Percentiles rank a stretch among this genome's conserved stretches.
Conservation (phyloP, 2,888 invertebrate genomes). For the Celastrina argiolus region DNA sequence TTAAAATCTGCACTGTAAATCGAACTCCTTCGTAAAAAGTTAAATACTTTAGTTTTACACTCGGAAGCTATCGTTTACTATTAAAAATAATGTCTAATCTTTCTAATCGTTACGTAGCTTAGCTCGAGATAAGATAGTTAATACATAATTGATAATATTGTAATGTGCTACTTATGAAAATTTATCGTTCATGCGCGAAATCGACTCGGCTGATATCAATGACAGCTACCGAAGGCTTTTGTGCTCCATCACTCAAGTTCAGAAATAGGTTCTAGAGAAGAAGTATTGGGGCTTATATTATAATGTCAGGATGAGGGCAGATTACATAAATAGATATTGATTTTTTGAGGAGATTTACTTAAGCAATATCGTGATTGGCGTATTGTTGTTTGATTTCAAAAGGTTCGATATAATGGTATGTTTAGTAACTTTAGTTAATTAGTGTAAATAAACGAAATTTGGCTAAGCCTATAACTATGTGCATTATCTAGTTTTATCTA, state of each 20-base stretch:
- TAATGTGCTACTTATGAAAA: constrained; percentile 4
- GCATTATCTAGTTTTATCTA: too few relatives aligned
- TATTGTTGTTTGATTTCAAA: too few relatives aligned
- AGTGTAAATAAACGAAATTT: too few relatives aligned
- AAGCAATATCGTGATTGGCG: too few relatives aligned
- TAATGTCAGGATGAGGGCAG: neutral
- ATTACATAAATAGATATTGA: neutral
- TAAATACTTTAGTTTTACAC: neutral
- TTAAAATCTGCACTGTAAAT: too few relatives aligned
- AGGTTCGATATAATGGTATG: too few relatives aligned
- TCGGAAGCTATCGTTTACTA: neutral
- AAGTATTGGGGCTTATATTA: neutral
- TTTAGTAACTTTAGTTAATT: too few relatives aligned
- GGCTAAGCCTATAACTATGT: too few relatives aligned
- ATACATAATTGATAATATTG: constrained; percentile 8
- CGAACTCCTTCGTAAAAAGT: too few relatives aligned
- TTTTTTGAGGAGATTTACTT: neutral
- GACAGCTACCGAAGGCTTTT: neutral
- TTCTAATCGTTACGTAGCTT: neutral
- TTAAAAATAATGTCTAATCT: neutral
- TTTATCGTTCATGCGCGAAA: neutral
- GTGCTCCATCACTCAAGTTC: neutral
- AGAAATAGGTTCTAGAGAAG: neutral
- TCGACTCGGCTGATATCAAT: neutral
- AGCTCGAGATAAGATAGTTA: neutral